Conservation (phyloP, 2,113 vertebrate genomes). For the Scomber colias region DNA sequence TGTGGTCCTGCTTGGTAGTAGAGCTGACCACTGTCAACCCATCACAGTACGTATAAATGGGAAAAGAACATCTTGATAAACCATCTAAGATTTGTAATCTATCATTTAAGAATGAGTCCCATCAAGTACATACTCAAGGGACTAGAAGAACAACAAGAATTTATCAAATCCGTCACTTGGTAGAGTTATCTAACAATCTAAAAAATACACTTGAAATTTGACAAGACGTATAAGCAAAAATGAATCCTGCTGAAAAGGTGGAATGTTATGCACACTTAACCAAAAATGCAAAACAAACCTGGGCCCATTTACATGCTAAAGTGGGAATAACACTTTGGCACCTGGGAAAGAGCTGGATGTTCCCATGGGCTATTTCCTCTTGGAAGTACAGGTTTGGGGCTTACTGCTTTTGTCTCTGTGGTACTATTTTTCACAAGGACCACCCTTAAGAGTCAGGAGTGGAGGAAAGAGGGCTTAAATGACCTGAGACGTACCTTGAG, state of each 20-base stretch:
- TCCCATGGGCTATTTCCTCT: conserved; percentile 43
- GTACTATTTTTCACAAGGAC: conserved; percentile 65
- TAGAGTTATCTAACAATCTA: no score
- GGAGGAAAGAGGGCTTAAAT: conserved; percentile 68
- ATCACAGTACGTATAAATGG: no score
- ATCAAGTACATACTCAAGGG: no score
- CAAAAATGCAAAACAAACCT: conserved; percentile 68
- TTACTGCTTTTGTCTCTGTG: conserved; percentile 67
- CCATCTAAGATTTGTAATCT: no score
- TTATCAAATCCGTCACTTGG: no score
- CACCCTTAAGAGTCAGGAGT: conserved; percentile 51
- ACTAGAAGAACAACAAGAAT: no score
- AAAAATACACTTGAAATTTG: conserved; percentile 15
- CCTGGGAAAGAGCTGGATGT: conserved; percentile 34
- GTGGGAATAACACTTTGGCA: conserved; percentile 25
- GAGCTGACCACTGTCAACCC: no score
- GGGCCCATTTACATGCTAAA: conserved; percentile 9
- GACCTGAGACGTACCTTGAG: conserved; percentile 59
- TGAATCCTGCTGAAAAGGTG: conserved; percentile 44
- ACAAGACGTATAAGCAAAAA: not conserved
- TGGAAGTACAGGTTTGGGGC: conserved; percentile 41
- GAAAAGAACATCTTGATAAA: no score
- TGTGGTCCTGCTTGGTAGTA: no score
- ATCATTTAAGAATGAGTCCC: no score
- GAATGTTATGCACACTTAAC: conserved; percentile 51